phyloP scores from a whole-genome alignment of 2,888 invertebrate genomes.

The Sympetrum striolatum region DNA sequence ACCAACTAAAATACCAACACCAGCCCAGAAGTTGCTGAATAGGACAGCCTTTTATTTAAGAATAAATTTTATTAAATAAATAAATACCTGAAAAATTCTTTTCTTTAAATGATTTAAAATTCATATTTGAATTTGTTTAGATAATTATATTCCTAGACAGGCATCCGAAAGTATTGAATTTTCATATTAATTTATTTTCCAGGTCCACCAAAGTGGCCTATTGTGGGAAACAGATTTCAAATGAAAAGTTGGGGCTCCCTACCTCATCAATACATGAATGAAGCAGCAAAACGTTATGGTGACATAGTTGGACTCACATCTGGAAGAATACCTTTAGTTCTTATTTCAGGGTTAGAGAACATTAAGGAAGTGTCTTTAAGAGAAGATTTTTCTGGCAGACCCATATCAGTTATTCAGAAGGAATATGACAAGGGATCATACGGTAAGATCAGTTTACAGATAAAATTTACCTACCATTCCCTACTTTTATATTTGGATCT shows the following conservation, averaged over 20 bases:
- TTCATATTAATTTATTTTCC: not conserved
- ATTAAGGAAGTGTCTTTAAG: slow-evolving; percentile 47
- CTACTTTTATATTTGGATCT: no score
- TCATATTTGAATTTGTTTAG: no score
- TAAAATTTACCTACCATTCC: no score
- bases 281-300: slow-evolving; percentile 49
- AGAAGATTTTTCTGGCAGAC: slow-evolving; percentile 49
- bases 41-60: no score
- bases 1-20: no score
- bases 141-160: not conserved
- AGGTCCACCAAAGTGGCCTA: slow-evolving; percentile 47
- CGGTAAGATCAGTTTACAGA: slow-evolving; percentile 14
- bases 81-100: no score
- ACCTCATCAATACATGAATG: slow-evolving; percentile 46
- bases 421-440: slow-evolving; percentile 26
- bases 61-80: no score
- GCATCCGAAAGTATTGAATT: no score
- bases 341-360: slow-evolving; percentile 47
- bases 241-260: slow-evolving; percentile 39
- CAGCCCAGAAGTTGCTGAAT: no score
- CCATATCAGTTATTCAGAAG: not conserved
- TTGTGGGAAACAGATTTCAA: slow-evolving; percentile 45
- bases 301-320: slow-evolving; percentile 46
- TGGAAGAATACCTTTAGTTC: slow-evolving; percentile 41
- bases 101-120: no score